Percentiles rank a stretch among this genome's conserved stretches.
These are phyloP conservation scores for Sebastes minor DNA, from an alignment of 2,797 vertebrate species.

Conservation along the genomic window DNA sequence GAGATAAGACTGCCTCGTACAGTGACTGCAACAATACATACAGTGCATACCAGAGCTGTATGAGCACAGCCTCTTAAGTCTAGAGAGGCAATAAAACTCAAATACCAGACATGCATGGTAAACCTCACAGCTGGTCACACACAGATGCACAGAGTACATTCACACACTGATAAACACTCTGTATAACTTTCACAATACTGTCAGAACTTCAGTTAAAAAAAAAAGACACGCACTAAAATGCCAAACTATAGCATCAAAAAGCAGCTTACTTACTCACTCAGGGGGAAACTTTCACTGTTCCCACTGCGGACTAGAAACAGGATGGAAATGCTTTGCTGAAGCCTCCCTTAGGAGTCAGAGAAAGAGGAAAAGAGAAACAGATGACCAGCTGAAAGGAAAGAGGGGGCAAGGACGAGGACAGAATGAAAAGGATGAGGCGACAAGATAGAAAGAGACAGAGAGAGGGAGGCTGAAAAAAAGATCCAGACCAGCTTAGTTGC, in stretches of 20 bases:
- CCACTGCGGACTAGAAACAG: conserved; percentile 62
- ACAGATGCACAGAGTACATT: conserved; percentile 22
- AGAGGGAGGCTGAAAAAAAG: neutral
- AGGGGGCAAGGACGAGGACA: conserved; percentile 18
- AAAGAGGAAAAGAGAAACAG: conserved; percentile 63
- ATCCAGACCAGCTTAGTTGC: conserved; percentile 31
- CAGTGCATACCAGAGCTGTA: conserved; percentile 57
- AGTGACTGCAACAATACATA: conserved; percentile 31
- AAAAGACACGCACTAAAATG: neutral
- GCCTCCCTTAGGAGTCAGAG: conserved; percentile 30
- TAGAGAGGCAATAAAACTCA: conserved; percentile 77
- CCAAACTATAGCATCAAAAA: neutral
- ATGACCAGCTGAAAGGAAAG: conserved; percentile 56
- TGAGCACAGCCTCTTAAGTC: conserved; percentile 59
- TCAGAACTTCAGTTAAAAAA: neutral
- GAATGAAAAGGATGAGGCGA: conserved; percentile 39
- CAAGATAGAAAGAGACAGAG: conserved; percentile 3
- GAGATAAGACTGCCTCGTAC: conserved; percentile 22
- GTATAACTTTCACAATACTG: neutral
- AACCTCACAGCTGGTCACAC: conserved; percentile 74
- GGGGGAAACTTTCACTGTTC: conserved; percentile 59
- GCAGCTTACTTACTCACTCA: conserved; percentile 41
- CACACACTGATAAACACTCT: conserved; percentile 3
- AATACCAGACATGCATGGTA: conserved; percentile 80
- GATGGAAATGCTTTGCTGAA: conserved; percentile 57